A percentile compares a stretch with the other conserved stretches of the same genome.
Conservation (phyloP, 2,797 vertebrate species). For the Clangula hyemalis region DNA sequence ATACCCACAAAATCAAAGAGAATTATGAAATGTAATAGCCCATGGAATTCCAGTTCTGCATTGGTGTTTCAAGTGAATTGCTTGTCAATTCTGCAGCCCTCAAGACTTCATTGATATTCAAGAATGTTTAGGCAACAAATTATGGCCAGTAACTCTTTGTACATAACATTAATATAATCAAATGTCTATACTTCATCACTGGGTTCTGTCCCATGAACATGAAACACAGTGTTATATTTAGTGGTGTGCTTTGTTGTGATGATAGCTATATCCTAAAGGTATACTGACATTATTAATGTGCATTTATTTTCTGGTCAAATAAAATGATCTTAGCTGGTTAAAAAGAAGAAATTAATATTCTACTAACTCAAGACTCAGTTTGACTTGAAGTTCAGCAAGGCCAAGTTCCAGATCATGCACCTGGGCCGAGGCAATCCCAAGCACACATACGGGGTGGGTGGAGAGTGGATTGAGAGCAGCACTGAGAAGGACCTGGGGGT, state of each 20-base stretch:
- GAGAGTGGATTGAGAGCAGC: neutral
- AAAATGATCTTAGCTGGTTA: neutral
- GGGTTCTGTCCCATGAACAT: neutral
- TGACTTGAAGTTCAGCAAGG: neutral
- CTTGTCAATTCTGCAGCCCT: neutral
- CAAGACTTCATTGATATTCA: constrained; percentile 36
- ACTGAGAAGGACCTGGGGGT: neutral
- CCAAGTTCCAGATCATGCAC: neutral
- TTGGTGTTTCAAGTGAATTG: neutral
- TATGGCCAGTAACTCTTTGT: neutral
- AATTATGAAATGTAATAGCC: constrained; percentile 55
- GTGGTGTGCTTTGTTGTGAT: neutral
- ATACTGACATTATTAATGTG: neutral
- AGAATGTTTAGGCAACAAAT: neutral
- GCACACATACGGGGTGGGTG: neutral
- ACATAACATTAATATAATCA: constrained; percentile 4
- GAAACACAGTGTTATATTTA: neutral
- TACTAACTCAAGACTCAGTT: neutral
- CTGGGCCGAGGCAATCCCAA: neutral
- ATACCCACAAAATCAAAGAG: constrained; percentile 56
- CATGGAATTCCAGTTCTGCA: constrained; percentile 30
- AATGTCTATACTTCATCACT: neutral
- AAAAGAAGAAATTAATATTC: neutral
- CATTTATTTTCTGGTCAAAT: constrained; percentile 17
- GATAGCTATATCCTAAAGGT: constrained; percentile 9